Conservation (phyloP, 2,888 invertebrate genomes). For the Uropetala carovei region DNA sequence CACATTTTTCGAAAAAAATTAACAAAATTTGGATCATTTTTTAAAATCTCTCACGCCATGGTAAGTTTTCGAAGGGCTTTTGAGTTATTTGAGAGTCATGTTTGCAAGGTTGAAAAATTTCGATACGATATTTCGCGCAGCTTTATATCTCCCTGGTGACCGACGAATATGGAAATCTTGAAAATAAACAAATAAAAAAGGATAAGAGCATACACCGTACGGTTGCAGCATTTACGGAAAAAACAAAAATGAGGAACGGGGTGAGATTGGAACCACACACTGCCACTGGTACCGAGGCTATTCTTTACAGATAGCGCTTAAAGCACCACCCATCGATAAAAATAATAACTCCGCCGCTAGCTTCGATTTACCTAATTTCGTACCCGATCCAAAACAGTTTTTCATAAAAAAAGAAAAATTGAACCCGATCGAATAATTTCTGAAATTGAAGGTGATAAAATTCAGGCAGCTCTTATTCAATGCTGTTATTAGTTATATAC, state of each 20-base stretch:
- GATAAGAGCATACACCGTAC: background rate
- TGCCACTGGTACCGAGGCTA: background rate
- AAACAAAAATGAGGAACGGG: background rate
- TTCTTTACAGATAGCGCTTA: background rate
- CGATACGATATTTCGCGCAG: constrained; percentile 18
- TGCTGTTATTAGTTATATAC: no score
- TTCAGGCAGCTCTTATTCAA: no score
- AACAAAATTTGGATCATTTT: background rate
- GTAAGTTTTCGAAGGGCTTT: constrained; percentile 29
- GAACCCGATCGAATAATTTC: background rate
- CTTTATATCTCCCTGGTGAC: constrained; percentile 19
- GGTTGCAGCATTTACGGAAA: constrained; percentile 12
- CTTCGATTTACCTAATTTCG: background rate
- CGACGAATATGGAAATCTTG: background rate
- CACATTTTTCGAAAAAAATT: background rate
- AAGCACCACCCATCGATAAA: background rate
- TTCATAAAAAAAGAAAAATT: background rate
- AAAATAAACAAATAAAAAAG: constrained; percentile 6
- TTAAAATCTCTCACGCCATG: background rate
- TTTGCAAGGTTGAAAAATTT: constrained; percentile 15
- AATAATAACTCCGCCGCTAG: background rate
- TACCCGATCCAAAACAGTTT: background rate
- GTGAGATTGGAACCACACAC: background rate
- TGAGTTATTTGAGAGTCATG: constrained; percentile 41
- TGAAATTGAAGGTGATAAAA: background rate